Percentiles rank a stretch among this genome's conserved stretches.
phyloP scores from a whole-genome alignment of 92 coral and sea anemone species.

The Blastomussa wellsi region DNA sequence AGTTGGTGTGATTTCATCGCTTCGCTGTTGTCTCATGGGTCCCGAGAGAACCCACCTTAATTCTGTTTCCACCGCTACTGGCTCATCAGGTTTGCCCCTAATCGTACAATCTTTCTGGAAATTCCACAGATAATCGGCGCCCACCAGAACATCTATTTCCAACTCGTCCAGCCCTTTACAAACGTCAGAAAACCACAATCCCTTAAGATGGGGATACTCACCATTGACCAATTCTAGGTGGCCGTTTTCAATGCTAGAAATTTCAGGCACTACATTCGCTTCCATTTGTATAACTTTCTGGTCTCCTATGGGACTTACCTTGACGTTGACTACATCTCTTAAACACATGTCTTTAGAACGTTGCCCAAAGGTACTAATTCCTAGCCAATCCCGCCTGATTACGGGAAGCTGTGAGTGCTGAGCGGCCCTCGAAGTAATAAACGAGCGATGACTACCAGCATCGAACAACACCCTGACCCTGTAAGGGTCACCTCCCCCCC shows the following conservation, averaged over 20 bases:
- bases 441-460: constrained; percentile 61
- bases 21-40: constrained; percentile 8
- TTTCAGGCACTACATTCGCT: constrained; percentile 55
- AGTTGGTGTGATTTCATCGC: constrained; percentile 1
- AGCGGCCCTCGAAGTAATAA: constrained; percentile 39
- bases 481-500: constrained; percentile 28
- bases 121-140: constrained; percentile 58
- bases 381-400: constrained; percentile 37
- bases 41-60: too few species aligned
- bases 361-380: constrained; percentile 48
- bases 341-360: neutral
- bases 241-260: constrained; percentile 27
- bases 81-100: too few species aligned
- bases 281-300: constrained; percentile 27
- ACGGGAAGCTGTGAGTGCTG: constrained; percentile 5
- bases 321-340: constrained; percentile 40
- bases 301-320: constrained; percentile 40
- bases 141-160: constrained; percentile 52
- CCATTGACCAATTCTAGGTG: constrained; percentile 40
- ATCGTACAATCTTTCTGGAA: constrained; percentile 46
- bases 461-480: too few species aligned
- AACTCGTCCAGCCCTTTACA: constrained; percentile 21
- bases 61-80: too few species aligned
- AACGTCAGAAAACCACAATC: constrained; percentile 57
- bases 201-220: constrained; percentile 30